Evolutionary conservation across 2,888 invertebrate genomes (phyloP).

Genomic region (Parnassius mnemosyne): DNA sequence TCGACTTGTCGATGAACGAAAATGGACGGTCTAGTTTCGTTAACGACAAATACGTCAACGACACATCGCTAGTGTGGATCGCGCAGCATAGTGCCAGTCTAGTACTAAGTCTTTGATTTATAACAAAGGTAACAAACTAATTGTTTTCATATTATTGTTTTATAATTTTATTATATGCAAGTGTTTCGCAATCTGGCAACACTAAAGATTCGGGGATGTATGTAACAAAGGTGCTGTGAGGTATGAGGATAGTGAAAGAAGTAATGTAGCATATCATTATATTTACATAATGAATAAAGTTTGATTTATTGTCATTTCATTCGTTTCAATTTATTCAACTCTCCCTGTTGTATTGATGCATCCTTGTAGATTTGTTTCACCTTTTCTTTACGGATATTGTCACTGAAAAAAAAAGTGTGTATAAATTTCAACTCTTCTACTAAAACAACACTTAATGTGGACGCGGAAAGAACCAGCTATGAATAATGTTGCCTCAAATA

Average conservation of each 20-base stretch:
- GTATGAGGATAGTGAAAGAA: slow-evolving; percentile 6
- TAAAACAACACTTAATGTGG: no score
- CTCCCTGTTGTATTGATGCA: slow-evolving; percentile 90
- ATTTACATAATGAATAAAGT: slow-evolving; percentile 27
- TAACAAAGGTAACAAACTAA: no score
- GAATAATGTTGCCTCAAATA: no score
- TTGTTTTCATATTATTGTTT: no score
- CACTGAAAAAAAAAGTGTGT: slow-evolving; percentile 76
- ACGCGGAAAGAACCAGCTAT: no score
- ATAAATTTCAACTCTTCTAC: no score
- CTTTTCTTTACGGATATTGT: slow-evolving; percentile 89
- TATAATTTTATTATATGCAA: background rate
- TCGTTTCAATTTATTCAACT: slow-evolving; percentile 86
- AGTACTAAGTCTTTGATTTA: no score
- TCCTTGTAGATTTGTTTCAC: slow-evolving; percentile 91
- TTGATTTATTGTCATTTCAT: slow-evolving; percentile 62
- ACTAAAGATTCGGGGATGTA: slow-evolving; percentile 6
- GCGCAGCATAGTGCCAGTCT: no score
- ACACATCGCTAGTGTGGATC: no score
- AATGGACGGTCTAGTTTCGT: no score
- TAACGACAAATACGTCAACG: no score
- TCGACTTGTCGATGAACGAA: no score
- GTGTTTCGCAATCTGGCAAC: slow-evolving; percentile 9
- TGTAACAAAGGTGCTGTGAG: slow-evolving; percentile 17
- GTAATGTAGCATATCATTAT: slow-evolving; percentile 8